Base-by-base conservation (phyloP, 1,140 invertebrate species). In the Capitella teleta region DNA sequence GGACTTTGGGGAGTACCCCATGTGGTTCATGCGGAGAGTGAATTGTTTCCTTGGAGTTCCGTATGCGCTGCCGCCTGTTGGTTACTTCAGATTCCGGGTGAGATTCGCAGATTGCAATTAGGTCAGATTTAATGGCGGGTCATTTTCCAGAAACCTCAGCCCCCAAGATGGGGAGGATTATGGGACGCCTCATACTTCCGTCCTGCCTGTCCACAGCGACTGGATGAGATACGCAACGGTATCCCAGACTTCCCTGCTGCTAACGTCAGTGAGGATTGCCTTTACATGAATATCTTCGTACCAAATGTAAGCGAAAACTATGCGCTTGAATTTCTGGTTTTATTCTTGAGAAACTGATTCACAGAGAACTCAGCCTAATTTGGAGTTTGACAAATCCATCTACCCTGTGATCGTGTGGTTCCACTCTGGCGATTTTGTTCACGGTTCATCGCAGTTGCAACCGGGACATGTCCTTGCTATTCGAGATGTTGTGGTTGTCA, bases 401-500 rank as follows among this genome's bases (percentile, higher is more conserved):
- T 53, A 53, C 32, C 52, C 52, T 1, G 52, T 53, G 18, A 44
- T 53, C 6, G 52, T 53, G 12, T 53, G 41, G 28, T 30, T 53
- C 41, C 52, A 53, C 38, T 38, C 36, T 0, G 45, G 95, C 61
- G 98, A 93, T 70, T 78, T 82, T n/a, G 84, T 85, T 56, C 95
- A 94, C 0, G 86, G 91, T 5, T 92, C 87, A 2, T 91, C 93
- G 66, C 76, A 53, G 25, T 24, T 83, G 26, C 95, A 93, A 66
- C 90, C 90, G 6, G 92, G 81, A 0, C 88, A 95, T 56, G 84
- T 95, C 58, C 65, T 98, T 63, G 87, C 92, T 1, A 86, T 82
- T 1, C 89, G 93, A 52, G 80, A 88, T 57, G 87, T 97, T 1
- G 84, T 98, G 1, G 88, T 98, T 0, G 93, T 99, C 0, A 90